Evolutionary conservation across 2,888 invertebrate genomes (phyloP), one percentile per base, ranked within the genome.

Genomic region (Girardia tigrina): DNA sequence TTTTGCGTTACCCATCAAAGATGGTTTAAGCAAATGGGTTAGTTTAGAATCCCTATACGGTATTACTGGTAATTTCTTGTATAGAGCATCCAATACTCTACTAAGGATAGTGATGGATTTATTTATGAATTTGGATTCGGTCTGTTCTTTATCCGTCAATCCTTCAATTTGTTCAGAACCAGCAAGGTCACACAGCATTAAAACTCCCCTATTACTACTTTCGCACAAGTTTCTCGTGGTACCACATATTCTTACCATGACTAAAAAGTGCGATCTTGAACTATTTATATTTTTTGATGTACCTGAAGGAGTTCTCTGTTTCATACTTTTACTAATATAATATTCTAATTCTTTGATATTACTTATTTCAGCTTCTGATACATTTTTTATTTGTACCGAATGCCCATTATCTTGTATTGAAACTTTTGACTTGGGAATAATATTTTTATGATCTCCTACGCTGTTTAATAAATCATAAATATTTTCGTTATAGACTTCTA

Each of bases 241-340:
- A 2, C 74, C 74, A 23, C 56, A 69, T 26, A 74, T 42, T 6
- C 74, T 23, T 56, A 74, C 26, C 74, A 74, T 74, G 1, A 74
- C 74, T 56, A 74, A 26, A 42, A 74, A 74, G 26, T 74, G 74
- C n/a, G 74, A 74, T 27, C 74, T 71, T 27, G 74, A 74, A 26
- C 56, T 56, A 23, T 74, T 69, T 12, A 74, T 26, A 42, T 74
- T 74, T 23, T 56, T 42, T 6, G 69, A 42, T n/a, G 74, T 74
- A 56, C 56, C 56, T 4, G 74, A 56, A 1, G 74, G 42, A n/a
- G 74, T 28, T 42, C 74, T 74, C 20, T 69, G 74, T 23, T 74
- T 28, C 56, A 42, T 42, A n/a, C 74, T 69, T 56, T 56, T 42
- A 12, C 42, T 28, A 1, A 74, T 56, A 23, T 74, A 74, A 69